A percentile compares a stretch with the other conserved stretches of the same genome.
These are phyloP conservation scores for Nesoenas mayeri DNA, from an alignment of 2,113 vertebrate genomes.

Conservation along the genomic window DNA sequence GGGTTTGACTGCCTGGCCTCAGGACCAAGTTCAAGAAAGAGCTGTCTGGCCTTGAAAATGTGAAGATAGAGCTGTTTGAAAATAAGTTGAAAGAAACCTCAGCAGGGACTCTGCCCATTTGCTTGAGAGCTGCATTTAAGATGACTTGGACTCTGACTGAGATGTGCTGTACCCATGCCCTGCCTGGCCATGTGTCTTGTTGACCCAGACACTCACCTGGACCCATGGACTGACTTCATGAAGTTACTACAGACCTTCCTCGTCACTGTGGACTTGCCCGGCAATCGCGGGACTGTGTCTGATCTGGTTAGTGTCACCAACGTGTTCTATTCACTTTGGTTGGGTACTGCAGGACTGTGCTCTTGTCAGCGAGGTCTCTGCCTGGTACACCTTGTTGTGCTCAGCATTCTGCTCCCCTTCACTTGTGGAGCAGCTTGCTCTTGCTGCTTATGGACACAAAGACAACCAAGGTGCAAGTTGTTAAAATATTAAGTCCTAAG, in stretches of 20 bases:
- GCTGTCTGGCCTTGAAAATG: neutral
- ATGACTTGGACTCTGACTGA: neutral
- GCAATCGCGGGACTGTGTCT: neutral
- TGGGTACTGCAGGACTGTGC: neutral
- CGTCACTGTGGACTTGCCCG: neutral
- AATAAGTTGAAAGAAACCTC: neutral
- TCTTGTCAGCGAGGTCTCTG: neutral
- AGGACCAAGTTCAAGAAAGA: neutral
- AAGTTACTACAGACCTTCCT: neutral
- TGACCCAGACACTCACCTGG: neutral
- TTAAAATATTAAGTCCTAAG: neutral
- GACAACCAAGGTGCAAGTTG: accelerated
- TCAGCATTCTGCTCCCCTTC: neutral
- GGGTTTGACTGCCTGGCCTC: neutral
- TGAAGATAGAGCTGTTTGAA: neutral
- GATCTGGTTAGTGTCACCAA: neutral
- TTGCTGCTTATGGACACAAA: neutral
- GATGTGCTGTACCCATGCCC: neutral
- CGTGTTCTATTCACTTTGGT: neutral
- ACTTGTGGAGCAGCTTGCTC: neutral
- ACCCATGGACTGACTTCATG: neutral
- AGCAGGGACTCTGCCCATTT: neutral
- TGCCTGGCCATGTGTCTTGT: neutral
- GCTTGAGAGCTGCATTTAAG: neutral
- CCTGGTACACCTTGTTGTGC: neutral